Evolutionary conservation across 1,140 invertebrate genomes (phyloP), one percentile per base, ranked within the genome.

Genomic region (Oryctes rhinoceros): DNA sequence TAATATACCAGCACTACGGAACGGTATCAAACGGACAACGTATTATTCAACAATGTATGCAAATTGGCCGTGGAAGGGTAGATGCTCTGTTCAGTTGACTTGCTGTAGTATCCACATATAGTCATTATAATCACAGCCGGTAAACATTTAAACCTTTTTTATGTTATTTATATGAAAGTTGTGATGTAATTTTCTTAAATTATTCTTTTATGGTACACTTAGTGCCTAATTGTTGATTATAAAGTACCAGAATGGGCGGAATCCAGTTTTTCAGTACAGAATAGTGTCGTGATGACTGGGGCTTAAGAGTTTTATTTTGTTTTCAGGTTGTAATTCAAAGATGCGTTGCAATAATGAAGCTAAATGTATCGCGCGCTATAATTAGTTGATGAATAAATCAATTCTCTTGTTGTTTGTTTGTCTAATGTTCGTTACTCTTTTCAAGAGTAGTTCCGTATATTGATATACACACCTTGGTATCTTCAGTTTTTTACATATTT

Each of bases 111-210:
- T 76, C 35, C 75, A 47, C 39, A 76, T 47, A 47, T 24, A 76
- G 75, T 47, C 75, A 76, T 76, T 76, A 47, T 39, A 76, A 76
- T 48, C 75, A 44, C 44, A n/a, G 37, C 37, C 75, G 75, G 39
- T 24, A 24, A 74, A 44, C 75, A 76, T 76, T 76, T 47, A 76
- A 76, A 76, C 13, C 37, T 47, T 76, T 65, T 76, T 76, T 76
- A 76, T 49, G 75, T 48, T 76, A 47, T 47, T 76, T 76, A 47
- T 76, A 76, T 47, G 75, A 76, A 76, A 20, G 75, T 11, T 76
- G 75, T 76, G 39, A 76, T 76, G 75, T 76, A 76, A 39, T 76
- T 76, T 47, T 76, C 75, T 76, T 49, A 76, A 76, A 47, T 76
- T 76, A 76, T 76, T n/a, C 47, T 74, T 76, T 76, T 76, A 76